A percentile compares a stretch with the other conserved stretches of the same genome.
These are phyloP conservation scores for Lutraria rhynchaena DNA, from an alignment of 1,140 invertebrate genomes.

Conservation along the genomic window DNA sequence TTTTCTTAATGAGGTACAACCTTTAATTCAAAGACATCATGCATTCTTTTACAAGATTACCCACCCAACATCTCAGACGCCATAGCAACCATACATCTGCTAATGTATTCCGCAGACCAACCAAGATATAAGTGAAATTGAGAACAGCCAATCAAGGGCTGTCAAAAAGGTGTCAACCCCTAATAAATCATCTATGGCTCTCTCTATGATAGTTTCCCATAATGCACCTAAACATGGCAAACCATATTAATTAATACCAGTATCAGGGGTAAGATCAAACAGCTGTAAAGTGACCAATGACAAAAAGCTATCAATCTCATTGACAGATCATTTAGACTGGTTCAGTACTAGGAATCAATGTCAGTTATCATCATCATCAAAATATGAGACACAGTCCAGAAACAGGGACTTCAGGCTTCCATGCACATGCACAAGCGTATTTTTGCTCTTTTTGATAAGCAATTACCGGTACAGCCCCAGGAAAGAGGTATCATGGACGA, in stretches of 20 bases:
- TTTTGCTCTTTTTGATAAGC: too few species aligned
- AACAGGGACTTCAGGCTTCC: too few species aligned
- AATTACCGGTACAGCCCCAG: too few species aligned
- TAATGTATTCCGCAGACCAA: constrained; percentile 22
- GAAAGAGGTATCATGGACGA: too few species aligned
- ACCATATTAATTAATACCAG: constrained; percentile 40
- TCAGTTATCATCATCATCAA: too few species aligned
- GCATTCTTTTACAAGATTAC: neutral
- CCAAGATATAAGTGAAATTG: neutral
- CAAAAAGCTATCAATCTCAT: constrained; percentile 10
- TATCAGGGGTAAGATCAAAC: constrained; percentile 26
- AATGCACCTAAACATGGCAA: neutral
- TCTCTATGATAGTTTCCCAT: neutral
- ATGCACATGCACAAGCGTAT: too few species aligned
- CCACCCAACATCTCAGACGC: neutral
- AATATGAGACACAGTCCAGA: too few species aligned
- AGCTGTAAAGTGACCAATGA: constrained; percentile 32
- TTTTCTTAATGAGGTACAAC: constrained; percentile 23
- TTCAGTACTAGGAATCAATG: too few species aligned
- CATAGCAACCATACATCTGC: constrained; percentile 4
- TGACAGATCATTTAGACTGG: constrained; percentile 22
- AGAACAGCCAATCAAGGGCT: constrained; percentile 25
- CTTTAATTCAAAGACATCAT: constrained; percentile 12
- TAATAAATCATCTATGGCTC: constrained; percentile 27
- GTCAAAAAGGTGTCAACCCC: constrained; percentile 38